Percentiles rank a stretch among this genome's conserved stretches.
These are phyloP conservation scores for Natator depressus DNA, from an alignment of 2,113 vertebrate genomes.

Conservation along the genomic window DNA sequence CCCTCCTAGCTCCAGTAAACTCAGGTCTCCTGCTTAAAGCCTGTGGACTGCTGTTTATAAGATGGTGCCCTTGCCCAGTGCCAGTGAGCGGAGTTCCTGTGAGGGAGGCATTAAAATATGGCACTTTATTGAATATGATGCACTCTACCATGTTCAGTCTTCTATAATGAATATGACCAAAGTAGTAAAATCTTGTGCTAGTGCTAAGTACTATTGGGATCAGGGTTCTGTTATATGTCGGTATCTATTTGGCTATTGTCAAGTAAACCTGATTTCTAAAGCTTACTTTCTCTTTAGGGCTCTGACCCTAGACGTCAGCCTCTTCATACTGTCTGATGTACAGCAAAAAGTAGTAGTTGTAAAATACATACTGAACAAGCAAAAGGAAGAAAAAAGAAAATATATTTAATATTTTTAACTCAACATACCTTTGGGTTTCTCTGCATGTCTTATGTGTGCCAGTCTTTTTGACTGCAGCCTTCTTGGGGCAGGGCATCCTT, in stretches of 20 bases:
- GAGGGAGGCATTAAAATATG: neutral
- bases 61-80: neutral
- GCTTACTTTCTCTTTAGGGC: neutral
- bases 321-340: neutral
- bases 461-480: neutral
- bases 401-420: neutral
- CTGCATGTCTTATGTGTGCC: neutral
- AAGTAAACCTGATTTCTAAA: neutral
- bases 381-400: neutral
- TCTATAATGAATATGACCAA: constrained; percentile 9
- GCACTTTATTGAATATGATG: neutral
- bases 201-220: neutral
- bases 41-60: neutral
- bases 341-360: neutral
- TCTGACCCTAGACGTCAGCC: neutral
- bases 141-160: neutral
- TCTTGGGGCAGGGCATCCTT: neutral
- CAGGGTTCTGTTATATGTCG: neutral
- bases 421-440: neutral
- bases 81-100: neutral
- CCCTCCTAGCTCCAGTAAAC: neutral
- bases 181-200: constrained; percentile 10
- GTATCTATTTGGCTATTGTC: neutral
- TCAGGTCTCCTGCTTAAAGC: neutral
- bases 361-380: constrained; percentile 2